Conservation (phyloP, 2,113 vertebrate species). For the Himantopus leucocephalus region DNA sequence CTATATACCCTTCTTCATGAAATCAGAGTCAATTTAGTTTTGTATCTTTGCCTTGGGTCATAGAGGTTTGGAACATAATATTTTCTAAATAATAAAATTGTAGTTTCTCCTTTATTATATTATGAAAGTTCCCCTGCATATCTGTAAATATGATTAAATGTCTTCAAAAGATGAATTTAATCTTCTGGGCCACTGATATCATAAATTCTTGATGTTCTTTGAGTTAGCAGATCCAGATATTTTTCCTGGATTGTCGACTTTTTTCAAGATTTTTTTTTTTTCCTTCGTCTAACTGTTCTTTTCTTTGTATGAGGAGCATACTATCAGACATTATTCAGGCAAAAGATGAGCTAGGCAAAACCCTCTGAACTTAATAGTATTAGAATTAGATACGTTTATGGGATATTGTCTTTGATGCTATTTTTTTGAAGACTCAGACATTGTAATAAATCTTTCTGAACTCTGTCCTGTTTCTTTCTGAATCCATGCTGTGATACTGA, state of each 20-base stretch:
- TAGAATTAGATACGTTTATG: not conserved
- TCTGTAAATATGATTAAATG: not conserved
- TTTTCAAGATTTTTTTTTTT: not conserved
- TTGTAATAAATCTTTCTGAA: not conserved
- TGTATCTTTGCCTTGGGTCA: not conserved
- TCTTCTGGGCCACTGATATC: not conserved
- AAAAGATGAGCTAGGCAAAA: not conserved
- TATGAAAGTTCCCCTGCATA: not conserved
- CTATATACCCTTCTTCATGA: not conserved
- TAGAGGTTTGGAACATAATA: not conserved
- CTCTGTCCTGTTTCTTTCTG: not conserved
- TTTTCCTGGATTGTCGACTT: not conserved
- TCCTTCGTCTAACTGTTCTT: not conserved
- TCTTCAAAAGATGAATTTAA: not conserved
- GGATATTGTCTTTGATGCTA: not conserved
- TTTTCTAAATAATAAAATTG: not conserved
- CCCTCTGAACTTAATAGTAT: not conserved
- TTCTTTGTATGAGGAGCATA: not conserved
- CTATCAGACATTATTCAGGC: not conserved
- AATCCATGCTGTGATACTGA: not conserved
- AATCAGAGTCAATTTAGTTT: not conserved
- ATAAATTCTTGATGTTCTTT: not conserved
- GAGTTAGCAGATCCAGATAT: not conserved
- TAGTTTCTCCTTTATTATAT: not conserved
- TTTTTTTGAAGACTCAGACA: not conserved